Evolutionary conservation across 2,113 vertebrate genomes (phyloP).

Genomic region (Epinephelus fuscoguttatus): DNA sequence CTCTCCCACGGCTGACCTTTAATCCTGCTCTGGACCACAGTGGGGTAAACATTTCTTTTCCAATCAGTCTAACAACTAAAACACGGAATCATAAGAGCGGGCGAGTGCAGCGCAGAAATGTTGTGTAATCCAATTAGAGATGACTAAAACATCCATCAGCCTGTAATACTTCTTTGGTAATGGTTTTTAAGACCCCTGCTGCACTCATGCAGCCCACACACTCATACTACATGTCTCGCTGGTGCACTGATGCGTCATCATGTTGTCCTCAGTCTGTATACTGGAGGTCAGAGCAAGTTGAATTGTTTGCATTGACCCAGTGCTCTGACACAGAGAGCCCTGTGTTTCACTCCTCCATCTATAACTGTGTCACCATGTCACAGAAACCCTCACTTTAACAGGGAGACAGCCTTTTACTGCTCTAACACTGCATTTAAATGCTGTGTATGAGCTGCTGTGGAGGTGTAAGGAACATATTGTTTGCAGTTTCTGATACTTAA

Average conservation of each 20-base stretch:
- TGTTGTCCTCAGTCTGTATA: conserved; percentile 38
- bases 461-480: neutral
- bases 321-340: neutral
- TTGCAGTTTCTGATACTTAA: neutral
- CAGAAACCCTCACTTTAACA: conserved; percentile 5
- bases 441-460: neutral
- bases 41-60: neutral
- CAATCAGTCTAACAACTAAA: conserved; percentile 20
- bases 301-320: conserved; percentile 53
- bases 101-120: neutral
- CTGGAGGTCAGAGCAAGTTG: conserved; percentile 46
- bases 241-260: conserved; percentile 54
- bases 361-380: conserved; percentile 36
- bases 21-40: neutral
- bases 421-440: neutral
- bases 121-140: conserved; percentile 2
- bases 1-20: neutral
- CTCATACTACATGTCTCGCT: conserved; percentile 20
- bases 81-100: neutral
- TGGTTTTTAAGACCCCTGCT: conserved; percentile 55
- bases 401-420: neutral
- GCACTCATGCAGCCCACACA: conserved; percentile 51
- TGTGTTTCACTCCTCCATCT: conserved; percentile 15
- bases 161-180: conserved; percentile 27
- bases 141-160: neutral